Percentiles rank a stretch among this genome's conserved stretches.
These are phyloP conservation scores for Xanthorhoe spadicearia DNA, from an alignment of 2,888 invertebrate genomes.

Conservation along the genomic window DNA sequence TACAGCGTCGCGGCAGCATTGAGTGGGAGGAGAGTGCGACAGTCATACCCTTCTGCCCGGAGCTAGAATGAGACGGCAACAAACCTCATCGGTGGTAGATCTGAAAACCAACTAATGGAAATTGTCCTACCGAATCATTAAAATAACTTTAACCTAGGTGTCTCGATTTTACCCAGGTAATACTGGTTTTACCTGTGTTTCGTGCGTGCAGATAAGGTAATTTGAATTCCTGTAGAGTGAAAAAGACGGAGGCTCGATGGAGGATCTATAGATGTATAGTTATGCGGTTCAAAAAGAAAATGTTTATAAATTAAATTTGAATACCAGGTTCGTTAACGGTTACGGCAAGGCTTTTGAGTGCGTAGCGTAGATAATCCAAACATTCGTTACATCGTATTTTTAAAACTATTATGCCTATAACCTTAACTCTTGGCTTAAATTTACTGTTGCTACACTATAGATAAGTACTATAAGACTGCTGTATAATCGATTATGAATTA, in stretches of 20 bases:
- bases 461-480: not conserved
- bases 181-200: constrained; percentile 80
- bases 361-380: constrained; percentile 6
- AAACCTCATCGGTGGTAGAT: constrained; percentile 66
- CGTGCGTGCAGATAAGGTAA: constrained; percentile 79
- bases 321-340: constrained; percentile 72
- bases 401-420: not conserved
- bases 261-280: constrained; percentile 59
- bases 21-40: constrained; percentile 77
- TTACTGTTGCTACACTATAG: not conserved
- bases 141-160: constrained; percentile 53
- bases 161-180: constrained; percentile 65
- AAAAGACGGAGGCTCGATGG: constrained; percentile 74
- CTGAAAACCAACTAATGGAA: constrained; percentile 74
- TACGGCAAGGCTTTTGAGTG: constrained; percentile 41
- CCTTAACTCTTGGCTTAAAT: not conserved
- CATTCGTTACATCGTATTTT: not conserved
- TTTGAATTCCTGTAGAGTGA: constrained; percentile 81
- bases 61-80: constrained; percentile 60
- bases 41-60: constrained; percentile 55
- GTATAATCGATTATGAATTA: not conserved
- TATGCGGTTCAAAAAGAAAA: constrained; percentile 62
- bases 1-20: constrained; percentile 61
- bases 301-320: constrained; percentile 75
- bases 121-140: constrained; percentile 61